Base-by-base conservation (phyloP, 2,888 invertebrate species). In the Conchocele bisecta region DNA sequence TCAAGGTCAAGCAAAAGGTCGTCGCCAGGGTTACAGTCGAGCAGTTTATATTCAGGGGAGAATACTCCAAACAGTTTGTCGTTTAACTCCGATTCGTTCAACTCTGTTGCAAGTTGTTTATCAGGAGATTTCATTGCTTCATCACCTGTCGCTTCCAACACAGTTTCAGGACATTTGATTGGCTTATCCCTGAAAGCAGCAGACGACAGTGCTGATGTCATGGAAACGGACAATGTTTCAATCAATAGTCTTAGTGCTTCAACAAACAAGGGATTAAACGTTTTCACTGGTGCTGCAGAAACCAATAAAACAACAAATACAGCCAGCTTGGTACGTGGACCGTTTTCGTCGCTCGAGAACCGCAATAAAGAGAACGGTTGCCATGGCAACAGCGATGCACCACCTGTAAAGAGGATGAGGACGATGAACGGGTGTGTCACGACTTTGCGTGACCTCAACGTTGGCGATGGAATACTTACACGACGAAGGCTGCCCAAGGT, bases 401-500 rank as follows among this genome's bases (percentile, higher is more conserved):
- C 79, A 44, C 72, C 75, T 7, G 48, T 48, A 31, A 76, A 77
- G 64, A 72, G 66, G 39, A 42, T 59, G 59, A 72, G 57, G 31
- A 54, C 68, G 26, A 31, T 24, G 17, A 41, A 44, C 13, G 63
- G 69, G 15, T 48, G 20, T 39, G 39, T 17, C 22, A 29, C 50
- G 5, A 64, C 69, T 26, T 64, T 82, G 35, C 57, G 74, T 17
- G 79, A 80, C n/a, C 51, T 83, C 7, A 64, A 72, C 22, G 20
- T 81, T 11, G 80, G 82, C 6, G 75, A 84, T 63, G 88, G 88
- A 7, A 69, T 87, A 7, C 46, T 87, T 7, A 81, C 86, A 6
- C 58, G 85, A 33, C 67, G 86, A 28, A 66, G 83, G 15, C 63
- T 88, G 54, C 86, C 85, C 7, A 80, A 78, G 81, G 88, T 88